phyloP scores from a whole-genome alignment of 1,140 invertebrate genomes.

The Leptopilina boulardi region DNA sequence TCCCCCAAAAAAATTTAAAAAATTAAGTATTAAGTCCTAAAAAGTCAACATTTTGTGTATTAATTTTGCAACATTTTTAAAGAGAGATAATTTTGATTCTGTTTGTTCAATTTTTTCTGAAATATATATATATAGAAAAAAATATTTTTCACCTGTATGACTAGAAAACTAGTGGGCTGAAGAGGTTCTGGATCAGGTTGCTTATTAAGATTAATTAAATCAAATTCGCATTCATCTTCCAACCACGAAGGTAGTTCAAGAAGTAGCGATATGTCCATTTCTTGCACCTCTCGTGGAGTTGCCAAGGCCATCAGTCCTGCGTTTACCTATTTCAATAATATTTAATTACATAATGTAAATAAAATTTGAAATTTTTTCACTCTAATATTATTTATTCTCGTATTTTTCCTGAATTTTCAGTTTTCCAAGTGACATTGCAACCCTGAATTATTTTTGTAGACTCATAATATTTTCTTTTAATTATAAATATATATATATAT shows the following conservation, averaged over 20 bases:
- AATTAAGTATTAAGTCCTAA: too few species aligned
- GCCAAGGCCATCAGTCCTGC: conserved; percentile 91
- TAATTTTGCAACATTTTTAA: too few species aligned
- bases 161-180: conserved; percentile 88
- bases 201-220: conserved; percentile 91
- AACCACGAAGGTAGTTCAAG: conserved; percentile 92
- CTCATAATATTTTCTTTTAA: not conserved
- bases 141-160: conserved; percentile 83
- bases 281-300: conserved; percentile 97
- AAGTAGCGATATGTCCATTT: conserved; percentile 95
- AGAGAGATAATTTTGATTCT: too few species aligned
- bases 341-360: conserved; percentile 40
- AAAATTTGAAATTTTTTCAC: too few species aligned
- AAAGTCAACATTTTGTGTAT: too few species aligned
- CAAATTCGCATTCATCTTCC: conserved; percentile 97
- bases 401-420: too few species aligned
- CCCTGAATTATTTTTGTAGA: too few species aligned
- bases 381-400: too few species aligned
- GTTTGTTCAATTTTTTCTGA: not conserved
- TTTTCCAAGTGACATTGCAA: too few species aligned
- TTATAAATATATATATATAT: not conserved
- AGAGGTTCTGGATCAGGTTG: conserved; percentile 83
- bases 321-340: conserved; percentile 79
- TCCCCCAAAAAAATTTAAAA: too few species aligned
- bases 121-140: conserved; percentile 18